Percentiles rank a stretch among this genome's conserved stretches.
Evolutionary conservation across 2,888 invertebrate species (phyloP).

Genomic region (Augochlorella aurata): DNA sequence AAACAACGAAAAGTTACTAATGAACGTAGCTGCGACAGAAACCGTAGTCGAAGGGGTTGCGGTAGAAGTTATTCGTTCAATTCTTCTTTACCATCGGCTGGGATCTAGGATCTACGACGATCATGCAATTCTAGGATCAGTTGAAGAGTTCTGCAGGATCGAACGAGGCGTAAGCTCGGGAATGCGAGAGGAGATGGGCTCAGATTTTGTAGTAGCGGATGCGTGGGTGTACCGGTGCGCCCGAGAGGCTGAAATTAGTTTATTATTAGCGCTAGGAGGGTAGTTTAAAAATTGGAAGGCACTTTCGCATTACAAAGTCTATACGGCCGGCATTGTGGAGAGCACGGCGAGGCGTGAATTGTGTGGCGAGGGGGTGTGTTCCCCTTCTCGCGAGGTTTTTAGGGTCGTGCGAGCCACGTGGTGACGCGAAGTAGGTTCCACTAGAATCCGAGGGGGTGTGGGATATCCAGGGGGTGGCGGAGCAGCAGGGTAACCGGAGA

Average conservation of each 20-base stretch:
- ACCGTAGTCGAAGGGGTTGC: too few relatives aligned
- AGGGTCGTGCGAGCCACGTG: slow-evolving; percentile 71
- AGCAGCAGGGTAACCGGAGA: slow-evolving; percentile 12
- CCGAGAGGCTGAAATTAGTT: slow-evolving; percentile 47
- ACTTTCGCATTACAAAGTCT: slow-evolving; percentile 65
- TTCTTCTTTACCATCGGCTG: too few relatives aligned
- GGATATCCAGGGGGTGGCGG: not conserved
- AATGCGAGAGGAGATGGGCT: not conserved
- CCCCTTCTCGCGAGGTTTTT: slow-evolving; percentile 64
- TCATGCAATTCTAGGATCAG: too few relatives aligned
- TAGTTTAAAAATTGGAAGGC: slow-evolving; percentile 65
- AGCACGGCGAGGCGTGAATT: slow-evolving; percentile 71
- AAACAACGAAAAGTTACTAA: too few relatives aligned
- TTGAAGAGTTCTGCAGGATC: too few relatives aligned
- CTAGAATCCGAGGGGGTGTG: slow-evolving; percentile 16
- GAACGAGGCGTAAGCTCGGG: not conserved
- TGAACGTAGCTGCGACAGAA: too few relatives aligned
- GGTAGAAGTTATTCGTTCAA: too few relatives aligned
- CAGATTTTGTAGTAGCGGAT: not conserved
- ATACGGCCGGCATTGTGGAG: slow-evolving; percentile 61
- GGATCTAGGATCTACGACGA: too few relatives aligned
- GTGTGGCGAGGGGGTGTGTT: slow-evolving; percentile 73
- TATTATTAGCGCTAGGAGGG: slow-evolving; percentile 45
- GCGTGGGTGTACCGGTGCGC: not conserved
- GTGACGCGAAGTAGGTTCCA: slow-evolving; percentile 69